Percentiles rank a stretch among this genome's conserved stretches.
Conservation (phyloP, 2,113 vertebrate species). For the Gopherus evgoodei region DNA sequence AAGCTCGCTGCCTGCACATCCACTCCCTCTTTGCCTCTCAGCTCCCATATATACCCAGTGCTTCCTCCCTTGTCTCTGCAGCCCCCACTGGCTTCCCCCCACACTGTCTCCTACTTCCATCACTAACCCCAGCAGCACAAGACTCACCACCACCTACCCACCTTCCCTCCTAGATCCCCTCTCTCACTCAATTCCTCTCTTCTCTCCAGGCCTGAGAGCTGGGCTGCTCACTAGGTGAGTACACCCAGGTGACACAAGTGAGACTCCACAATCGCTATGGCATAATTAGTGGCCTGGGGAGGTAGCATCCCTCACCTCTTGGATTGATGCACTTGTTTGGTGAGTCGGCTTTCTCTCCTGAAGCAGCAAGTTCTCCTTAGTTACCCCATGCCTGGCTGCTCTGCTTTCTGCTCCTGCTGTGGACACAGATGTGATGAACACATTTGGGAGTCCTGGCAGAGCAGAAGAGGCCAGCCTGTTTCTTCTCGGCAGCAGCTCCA, state of each 20-base stretch:
- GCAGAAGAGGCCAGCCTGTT: neutral
- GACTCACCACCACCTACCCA: neutral
- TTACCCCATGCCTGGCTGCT: neutral
- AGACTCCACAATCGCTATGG: neutral
- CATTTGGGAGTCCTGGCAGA: neutral
- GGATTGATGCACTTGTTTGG: neutral
- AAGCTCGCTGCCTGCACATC: neutral
- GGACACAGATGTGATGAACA: neutral
- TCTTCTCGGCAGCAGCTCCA: neutral
- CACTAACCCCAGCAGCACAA: neutral
- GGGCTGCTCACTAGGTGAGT: neutral
- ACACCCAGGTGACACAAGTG: neutral
- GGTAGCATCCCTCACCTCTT: neutral
- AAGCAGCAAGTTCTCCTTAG: neutral
- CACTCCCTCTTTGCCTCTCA: neutral
- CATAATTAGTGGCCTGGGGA: neutral
- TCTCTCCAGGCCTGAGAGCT: neutral
- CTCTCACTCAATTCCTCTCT: neutral
- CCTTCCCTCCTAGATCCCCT: neutral
- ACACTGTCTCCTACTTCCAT: neutral
- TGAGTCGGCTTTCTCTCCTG: neutral
- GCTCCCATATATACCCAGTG: neutral
- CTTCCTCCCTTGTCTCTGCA: neutral
- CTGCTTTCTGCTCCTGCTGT: neutral
- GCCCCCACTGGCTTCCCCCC: neutral